These are phyloP conservation scores for Dendropsophus ebraccatus DNA, from an alignment of 2,113 vertebrate species.

Conservation along the genomic window DNA sequence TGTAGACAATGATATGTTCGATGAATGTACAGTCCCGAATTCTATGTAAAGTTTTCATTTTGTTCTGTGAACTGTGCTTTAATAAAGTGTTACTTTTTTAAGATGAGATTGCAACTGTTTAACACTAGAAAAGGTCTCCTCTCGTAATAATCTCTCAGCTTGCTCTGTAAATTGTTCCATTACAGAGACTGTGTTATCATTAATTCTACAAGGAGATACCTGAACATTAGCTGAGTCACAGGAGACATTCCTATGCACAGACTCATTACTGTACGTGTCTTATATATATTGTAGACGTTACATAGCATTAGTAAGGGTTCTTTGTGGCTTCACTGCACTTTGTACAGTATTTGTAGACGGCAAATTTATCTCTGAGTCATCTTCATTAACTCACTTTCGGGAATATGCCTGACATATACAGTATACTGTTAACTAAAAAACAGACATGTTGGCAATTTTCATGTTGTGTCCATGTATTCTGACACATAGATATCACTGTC, in stretches of 20 bases:
- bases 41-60: background rate
- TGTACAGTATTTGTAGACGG: background rate
- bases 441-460: background rate
- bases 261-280: background rate
- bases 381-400: background rate
- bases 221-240: background rate
- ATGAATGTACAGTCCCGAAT: too few relatives aligned
- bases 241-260: slow-evolving; percentile 1
- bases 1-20: too few relatives aligned
- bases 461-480: background rate
- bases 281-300: background rate
- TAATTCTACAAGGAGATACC: background rate
- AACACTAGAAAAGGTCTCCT: background rate
- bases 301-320: background rate
- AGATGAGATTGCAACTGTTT: background rate
- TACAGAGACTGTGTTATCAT: background rate
- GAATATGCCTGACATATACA: background rate
- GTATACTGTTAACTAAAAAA: background rate
- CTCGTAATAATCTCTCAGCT: background rate
- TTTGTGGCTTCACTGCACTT: slow-evolving; percentile 4
- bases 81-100: background rate
- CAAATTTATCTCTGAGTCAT: background rate
- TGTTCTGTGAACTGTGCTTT: background rate
- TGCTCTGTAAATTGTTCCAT: background rate
- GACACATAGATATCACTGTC: background rate